Evolutionary conservation across 2,797 vertebrate species (phyloP).

Genomic region (Peromyscus attwateri): DNA sequence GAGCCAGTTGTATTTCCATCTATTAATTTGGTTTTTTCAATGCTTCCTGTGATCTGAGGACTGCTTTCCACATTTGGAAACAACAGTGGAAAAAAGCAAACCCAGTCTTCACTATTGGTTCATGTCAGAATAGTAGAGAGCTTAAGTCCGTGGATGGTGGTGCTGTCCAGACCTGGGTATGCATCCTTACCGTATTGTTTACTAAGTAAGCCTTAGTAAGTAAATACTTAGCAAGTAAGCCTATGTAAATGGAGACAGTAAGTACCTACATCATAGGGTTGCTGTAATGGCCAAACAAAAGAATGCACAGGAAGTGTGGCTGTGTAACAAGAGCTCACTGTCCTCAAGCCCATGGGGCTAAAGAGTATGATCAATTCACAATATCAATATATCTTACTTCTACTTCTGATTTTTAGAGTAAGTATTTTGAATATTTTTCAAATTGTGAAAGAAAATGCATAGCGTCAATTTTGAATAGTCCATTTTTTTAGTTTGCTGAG

Average conservation of each 20-base stretch:
- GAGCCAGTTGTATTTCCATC: neutral
- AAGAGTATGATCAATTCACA: neutral
- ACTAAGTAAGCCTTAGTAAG: neutral
- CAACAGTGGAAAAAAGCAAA: neutral
- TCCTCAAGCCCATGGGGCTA: neutral
- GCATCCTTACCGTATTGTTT: neutral
- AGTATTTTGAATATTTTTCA: constrained; percentile 67
- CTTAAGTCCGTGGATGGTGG: neutral
- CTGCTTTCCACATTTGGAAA: constrained; percentile 10
- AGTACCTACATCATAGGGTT: neutral
- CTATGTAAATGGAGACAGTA: neutral
- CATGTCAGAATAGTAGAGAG: neutral
- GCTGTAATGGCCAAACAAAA: constrained; percentile 42
- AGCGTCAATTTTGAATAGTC: constrained; percentile 51
- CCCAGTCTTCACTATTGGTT: neutral
- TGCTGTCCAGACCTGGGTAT: neutral
- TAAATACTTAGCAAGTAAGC: neutral
- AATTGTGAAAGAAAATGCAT: constrained; percentile 57
- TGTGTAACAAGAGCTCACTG: neutral
- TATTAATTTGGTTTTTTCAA: constrained; percentile 3
- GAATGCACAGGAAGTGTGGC: neutral
- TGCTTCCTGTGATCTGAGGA: neutral
- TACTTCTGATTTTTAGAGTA: constrained; percentile 29
- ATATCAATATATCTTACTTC: neutral
- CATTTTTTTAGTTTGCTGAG: constrained; percentile 53